Base-by-base conservation (phyloP, 2,888 invertebrate species). In the Rotaria socialis region DNA sequence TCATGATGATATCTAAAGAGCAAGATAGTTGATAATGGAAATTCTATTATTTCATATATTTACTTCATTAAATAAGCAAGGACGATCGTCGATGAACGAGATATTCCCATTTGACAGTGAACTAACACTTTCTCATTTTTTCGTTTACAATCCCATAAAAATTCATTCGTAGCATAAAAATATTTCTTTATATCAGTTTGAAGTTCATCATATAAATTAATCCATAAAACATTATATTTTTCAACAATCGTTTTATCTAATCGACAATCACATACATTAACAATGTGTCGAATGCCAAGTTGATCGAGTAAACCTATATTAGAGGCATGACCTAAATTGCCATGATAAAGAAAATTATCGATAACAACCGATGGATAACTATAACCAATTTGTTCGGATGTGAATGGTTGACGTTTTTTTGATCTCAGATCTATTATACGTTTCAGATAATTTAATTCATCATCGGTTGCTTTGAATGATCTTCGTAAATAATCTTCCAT, bases 51-150 rank as follows among this genome's bases (percentile, higher is more conserved):
- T 50, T 50, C 14, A 50, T 8, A 50, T 50, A 50, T 56, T 56
- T 41, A 67, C 67, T 67, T 67, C 67, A 67, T 67, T 67, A 67
- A 67, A 67, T 67, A 67, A 14, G 67, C 67, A 67, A 67, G 67
- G 19, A 80, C n/a, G 24, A 47, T 47, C 1, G 80, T 24, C n/a
- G 80, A 80, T 80, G 80, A 80, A 35, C 67, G 35, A 10, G 67
- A 67, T 67, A 67, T 67, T 67, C 67, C 67, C 67, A 67, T 67
- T 35, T 67, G 67, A 67, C 67, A 67, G 27, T 67, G 67, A 27
- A 67, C 67, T 27, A 67, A 35, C 5, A 67, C 67, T 67, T 67
- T 67, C 27, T 67, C 27, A 27, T 67, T 67, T 67, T 27, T 67
- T 16, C 27, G 11, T 67, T n/a, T 67, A 67, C 67, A 67, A 35